Conservation (phyloP, 2,888 invertebrate species). For the Drosophila mercatorum region DNA sequence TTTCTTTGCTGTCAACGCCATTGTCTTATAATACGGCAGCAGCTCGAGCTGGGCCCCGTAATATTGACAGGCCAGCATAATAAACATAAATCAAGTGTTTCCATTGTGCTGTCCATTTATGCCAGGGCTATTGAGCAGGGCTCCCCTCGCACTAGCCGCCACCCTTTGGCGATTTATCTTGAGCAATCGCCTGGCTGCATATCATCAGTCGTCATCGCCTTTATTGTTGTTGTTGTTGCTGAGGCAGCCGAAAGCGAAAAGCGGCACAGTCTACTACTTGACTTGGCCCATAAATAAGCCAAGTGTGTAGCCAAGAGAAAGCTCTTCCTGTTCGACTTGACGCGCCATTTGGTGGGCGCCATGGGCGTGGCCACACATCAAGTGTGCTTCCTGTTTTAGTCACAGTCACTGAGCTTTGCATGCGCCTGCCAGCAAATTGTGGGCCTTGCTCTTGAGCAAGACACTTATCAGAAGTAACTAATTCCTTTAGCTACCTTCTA, state of each 20-base stretch:
- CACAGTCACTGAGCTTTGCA: conserved; percentile 34
- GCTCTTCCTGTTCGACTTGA: conserved; percentile 25
- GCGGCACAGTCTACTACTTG: conserved; percentile 39
- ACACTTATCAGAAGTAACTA: neutral
- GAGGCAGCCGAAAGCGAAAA: conserved; percentile 32
- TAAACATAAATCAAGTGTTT: conserved; percentile 75
- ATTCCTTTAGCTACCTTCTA: neutral
- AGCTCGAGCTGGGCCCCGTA: conserved; percentile 20
- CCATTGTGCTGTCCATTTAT: conserved; percentile 49
- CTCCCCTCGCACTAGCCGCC: conserved; percentile 13
- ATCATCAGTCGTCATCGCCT: conserved; percentile 75
- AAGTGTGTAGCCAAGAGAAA: conserved; percentile 19
- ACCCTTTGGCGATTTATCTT: conserved; percentile 66
- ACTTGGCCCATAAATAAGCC: conserved; percentile 50
- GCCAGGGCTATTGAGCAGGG: conserved; percentile 39
- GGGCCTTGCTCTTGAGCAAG: neutral
- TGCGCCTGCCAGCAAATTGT: conserved; percentile 7
- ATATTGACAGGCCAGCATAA: conserved; percentile 74
- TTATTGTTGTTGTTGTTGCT: conserved; percentile 58
- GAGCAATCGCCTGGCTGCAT: conserved; percentile 58
- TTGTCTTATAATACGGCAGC: conserved; percentile 67
- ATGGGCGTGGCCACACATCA: conserved; percentile 38
- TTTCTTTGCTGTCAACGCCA: conserved; percentile 69
- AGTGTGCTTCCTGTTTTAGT: conserved; percentile 33
- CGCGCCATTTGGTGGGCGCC: conserved; percentile 35